A percentile compares a stretch with the other conserved stretches of the same genome.
Conservation (phyloP, 2,888 invertebrate genomes). For the Chalcosyrphus nemorum region DNA sequence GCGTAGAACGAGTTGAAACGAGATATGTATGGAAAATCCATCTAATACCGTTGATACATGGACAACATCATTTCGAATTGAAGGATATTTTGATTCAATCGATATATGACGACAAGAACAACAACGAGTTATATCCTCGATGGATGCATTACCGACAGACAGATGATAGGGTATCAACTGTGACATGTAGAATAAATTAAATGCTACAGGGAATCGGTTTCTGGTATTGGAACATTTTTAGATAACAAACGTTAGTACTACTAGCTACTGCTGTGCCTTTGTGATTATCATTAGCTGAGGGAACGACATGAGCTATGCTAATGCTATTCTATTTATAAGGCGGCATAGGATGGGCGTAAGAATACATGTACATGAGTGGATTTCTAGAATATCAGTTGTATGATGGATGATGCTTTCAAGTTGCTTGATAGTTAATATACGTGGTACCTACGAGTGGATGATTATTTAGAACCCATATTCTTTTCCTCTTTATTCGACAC, state of each 20-base stretch:
- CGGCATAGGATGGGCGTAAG: no score
- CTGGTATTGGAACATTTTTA: neutral
- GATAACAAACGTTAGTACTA: constrained; percentile 24
- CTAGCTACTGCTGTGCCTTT: neutral
- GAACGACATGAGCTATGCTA: neutral
- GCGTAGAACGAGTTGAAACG: neutral
- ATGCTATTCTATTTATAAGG: neutral
- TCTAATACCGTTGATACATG: constrained; percentile 51
- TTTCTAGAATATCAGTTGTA: no score
- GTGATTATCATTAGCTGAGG: constrained; percentile 11
- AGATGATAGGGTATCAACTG: constrained; percentile 10
- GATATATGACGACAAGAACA: constrained; percentile 20
- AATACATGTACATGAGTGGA: no score
- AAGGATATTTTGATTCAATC: constrained; percentile 53
- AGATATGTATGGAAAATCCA: constrained; percentile 14
- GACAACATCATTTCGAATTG: constrained; percentile 45
- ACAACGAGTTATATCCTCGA: constrained; percentile 10
- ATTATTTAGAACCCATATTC: no score
- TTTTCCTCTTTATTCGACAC: no score
- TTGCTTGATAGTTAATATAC: no score
- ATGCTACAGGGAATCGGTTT: constrained; percentile 2
- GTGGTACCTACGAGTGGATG: no score
- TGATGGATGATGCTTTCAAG: no score
- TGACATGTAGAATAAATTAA: constrained; percentile 44
- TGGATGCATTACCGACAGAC: constrained; percentile 8